Conservation (phyloP, 2,113 vertebrate genomes). For the Rallus limicola region DNA sequence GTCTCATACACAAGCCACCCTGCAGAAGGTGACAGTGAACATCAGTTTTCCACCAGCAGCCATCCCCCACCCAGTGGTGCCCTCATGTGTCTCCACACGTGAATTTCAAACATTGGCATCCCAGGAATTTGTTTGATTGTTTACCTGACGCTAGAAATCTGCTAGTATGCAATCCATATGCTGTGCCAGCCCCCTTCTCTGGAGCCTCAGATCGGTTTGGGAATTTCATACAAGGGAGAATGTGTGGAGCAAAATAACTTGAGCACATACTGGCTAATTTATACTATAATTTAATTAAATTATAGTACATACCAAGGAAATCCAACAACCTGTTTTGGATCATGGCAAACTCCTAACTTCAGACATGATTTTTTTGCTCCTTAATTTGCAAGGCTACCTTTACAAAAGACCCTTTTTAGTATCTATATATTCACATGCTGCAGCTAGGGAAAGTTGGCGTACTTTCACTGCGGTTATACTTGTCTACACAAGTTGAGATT, state of each 20-base stretch:
- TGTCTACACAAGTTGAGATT: slow-evolving; percentile 28
- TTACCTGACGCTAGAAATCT: background rate
- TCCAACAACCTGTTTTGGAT: background rate
- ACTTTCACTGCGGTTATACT: background rate
- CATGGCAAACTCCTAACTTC: background rate
- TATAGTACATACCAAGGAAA: background rate
- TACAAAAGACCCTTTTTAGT: background rate
- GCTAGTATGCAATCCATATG: rapidly evolving
- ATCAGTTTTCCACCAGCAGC: background rate
- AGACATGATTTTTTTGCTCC: background rate
- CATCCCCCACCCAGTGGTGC: slow-evolving; percentile 33
- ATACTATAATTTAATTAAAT: background rate
- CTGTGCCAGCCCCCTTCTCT: background rate
- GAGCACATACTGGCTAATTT: background rate
- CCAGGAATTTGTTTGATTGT: background rate
- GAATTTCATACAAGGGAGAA: background rate
- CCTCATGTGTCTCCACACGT: slow-evolving; percentile 30
- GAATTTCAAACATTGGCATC: slow-evolving; percentile 12
- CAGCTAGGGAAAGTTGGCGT: background rate
- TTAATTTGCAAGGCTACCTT: background rate
- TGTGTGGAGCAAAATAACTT: background rate
- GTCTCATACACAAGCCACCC: rapidly evolving
- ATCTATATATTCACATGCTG: background rate
- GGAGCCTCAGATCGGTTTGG: background rate
- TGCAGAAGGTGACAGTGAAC: background rate